Conservation (phyloP, 2,797 vertebrate genomes). For the Dicrostonyx torquatus region DNA sequence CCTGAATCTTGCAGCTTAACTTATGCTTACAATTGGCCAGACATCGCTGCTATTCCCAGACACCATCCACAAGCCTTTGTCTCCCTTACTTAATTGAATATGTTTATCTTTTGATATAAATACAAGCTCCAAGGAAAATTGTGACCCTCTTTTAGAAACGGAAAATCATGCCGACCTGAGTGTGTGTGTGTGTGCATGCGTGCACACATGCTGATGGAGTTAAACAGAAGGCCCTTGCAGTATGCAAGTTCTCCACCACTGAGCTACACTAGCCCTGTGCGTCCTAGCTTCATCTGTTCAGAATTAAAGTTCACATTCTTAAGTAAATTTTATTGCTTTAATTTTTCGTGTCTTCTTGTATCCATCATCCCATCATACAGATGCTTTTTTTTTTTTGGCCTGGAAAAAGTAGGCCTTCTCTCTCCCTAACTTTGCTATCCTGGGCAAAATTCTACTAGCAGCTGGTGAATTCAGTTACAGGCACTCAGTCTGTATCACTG, state of each 20-base stretch:
- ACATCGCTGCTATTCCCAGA: not conserved
- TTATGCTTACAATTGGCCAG: not conserved
- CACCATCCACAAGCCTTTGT: not conserved
- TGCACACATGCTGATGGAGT: not conserved
- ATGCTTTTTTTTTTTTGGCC: not conserved
- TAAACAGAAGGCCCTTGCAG: not conserved
- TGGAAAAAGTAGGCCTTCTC: not conserved
- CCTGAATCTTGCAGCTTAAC: not conserved
- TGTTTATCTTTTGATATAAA: constrained; percentile 15
- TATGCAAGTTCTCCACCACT: not conserved
- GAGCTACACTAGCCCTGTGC: too few species aligned
- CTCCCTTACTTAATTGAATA: not conserved
- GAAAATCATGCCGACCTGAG: constrained; percentile 4
- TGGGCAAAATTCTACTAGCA: not conserved
- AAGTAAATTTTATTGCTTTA: not conserved
- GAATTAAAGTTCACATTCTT: not conserved
- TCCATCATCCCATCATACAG: not conserved
- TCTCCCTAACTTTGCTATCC: not conserved
- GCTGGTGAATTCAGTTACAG: not conserved
- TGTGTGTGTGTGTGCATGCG: not conserved
- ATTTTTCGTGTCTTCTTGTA: not conserved
- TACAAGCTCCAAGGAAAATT: not conserved
- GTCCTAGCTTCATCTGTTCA: not conserved
- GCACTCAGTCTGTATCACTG: not conserved
- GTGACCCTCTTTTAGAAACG: not conserved